These are phyloP conservation scores for Eulemur mongoz DNA, from an alignment of 2,797 vertebrate genomes.

Conservation along the genomic window DNA sequence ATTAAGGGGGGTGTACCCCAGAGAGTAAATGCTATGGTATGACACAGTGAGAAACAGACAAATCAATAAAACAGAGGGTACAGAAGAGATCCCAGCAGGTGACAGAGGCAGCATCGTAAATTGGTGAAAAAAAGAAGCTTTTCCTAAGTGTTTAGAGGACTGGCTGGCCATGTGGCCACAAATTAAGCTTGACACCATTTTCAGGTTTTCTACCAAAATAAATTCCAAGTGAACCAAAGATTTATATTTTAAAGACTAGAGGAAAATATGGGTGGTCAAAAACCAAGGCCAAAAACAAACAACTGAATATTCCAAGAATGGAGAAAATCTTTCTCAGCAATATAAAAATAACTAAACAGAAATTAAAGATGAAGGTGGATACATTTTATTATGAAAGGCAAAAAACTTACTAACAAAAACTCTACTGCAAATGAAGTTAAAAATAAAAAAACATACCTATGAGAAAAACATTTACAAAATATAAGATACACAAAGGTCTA, in stretches of 20 bases:
- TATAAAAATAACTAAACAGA: neutral
- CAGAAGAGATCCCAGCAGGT: neutral
- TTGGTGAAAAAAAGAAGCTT: neutral
- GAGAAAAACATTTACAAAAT: neutral
- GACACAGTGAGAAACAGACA: neutral
- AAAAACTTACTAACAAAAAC: neutral
- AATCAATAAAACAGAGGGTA: neutral
- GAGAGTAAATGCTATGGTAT: neutral
- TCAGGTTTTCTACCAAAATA: neutral
- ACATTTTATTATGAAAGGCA: neutral
- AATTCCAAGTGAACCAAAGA: conserved; percentile 1
- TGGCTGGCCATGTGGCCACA: neutral
- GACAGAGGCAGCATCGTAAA: neutral
- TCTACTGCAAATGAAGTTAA: neutral
- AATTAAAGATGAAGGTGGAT: neutral
- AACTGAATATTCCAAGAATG: neutral
- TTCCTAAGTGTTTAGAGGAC: neutral
- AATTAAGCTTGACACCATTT: neutral
- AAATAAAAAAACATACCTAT: neutral
- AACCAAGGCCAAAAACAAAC: neutral
- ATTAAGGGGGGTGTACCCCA: neutral
- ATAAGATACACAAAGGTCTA: neutral
- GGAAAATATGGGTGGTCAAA: conserved; percentile 36
- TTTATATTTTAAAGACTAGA: conserved; percentile 4
- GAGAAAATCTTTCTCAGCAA: neutral